Conservation (phyloP, 53 echinoderm and acorn worm species). For the Luidia sarsii region DNA sequence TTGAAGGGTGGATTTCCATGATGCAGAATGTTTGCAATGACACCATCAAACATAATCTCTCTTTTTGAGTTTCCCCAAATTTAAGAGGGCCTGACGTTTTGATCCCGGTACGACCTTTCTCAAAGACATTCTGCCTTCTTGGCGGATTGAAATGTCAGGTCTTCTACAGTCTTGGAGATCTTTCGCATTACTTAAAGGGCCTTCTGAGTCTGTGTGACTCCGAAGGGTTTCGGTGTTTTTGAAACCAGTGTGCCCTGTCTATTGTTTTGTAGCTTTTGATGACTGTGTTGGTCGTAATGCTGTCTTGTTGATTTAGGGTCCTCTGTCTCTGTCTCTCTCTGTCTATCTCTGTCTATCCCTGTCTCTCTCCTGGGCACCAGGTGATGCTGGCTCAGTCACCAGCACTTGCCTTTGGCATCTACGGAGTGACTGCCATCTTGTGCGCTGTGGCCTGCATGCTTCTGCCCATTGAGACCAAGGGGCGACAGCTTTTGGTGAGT, state of each 20-base stretch:
- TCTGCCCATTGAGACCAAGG: constrained; percentile 92
- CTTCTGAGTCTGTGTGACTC: too few species aligned
- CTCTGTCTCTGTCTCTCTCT: not conserved
- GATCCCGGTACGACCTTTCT: too few species aligned
- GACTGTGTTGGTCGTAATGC: too few species aligned
- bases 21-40: too few species aligned
- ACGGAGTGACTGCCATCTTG: constrained; percentile 61
- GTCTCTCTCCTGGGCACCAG: constrained; percentile 3
- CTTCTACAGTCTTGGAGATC: too few species aligned
- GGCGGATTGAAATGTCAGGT: too few species aligned
- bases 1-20: too few species aligned
- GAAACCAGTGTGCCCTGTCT: not conserved
- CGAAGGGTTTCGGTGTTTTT: not conserved
- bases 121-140: too few species aligned
- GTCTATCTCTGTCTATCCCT: not conserved
- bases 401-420: constrained; percentile 69
- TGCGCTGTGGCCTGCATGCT: constrained; percentile 70
- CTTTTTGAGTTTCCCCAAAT: too few species aligned
- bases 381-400: constrained; percentile 78
- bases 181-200: too few species aligned
- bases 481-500: constrained; percentile 81
- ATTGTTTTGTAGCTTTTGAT: not conserved
- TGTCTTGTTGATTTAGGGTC: not conserved
- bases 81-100: too few species aligned
- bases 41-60: too few species aligned